A percentile compares a stretch with the other conserved stretches of the same genome.
Evolutionary conservation across 2,797 vertebrate genomes (phyloP).

Genomic region (Mus minutoides): DNA sequence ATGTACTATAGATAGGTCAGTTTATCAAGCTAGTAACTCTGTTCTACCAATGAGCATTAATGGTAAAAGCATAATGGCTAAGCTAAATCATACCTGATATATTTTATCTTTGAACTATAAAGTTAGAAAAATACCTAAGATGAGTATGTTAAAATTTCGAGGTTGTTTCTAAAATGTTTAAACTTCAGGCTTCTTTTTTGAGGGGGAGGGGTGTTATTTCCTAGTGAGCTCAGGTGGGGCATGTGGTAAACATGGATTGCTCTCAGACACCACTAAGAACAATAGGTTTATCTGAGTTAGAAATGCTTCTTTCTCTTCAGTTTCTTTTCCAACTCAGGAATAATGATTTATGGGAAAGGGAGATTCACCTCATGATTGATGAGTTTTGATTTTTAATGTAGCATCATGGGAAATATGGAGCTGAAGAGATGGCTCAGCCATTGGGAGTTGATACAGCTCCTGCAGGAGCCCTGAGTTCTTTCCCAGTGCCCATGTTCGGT

Average conservation of each 20-base stretch:
- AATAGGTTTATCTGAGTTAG: background rate
- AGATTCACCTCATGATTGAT: background rate
- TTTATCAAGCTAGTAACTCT: background rate
- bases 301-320: slow-evolving; percentile 2
- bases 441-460: background rate
- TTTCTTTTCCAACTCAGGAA: background rate
- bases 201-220: background rate
- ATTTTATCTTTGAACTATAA: slow-evolving; percentile 1
- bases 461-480: background rate
- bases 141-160: background rate
- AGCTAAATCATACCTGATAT: background rate
- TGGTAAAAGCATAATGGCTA: background rate
- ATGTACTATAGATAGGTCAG: background rate
- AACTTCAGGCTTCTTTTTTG: background rate
- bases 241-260: background rate
- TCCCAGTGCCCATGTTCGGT: background rate
- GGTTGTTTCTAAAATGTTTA: slow-evolving; percentile 6
- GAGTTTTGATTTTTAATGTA: slow-evolving; percentile 24
- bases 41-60: background rate
- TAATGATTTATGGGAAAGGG: background rate
- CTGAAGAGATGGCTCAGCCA: background rate
- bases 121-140: slow-evolving; percentile 7
- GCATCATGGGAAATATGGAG: background rate
- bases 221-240: background rate
- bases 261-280: background rate